A percentile compares a stretch with the other conserved stretches of the same genome.
Evolutionary conservation across 2,888 invertebrate species (phyloP).

Genomic region (Dyspetes luteomarginatus): DNA sequence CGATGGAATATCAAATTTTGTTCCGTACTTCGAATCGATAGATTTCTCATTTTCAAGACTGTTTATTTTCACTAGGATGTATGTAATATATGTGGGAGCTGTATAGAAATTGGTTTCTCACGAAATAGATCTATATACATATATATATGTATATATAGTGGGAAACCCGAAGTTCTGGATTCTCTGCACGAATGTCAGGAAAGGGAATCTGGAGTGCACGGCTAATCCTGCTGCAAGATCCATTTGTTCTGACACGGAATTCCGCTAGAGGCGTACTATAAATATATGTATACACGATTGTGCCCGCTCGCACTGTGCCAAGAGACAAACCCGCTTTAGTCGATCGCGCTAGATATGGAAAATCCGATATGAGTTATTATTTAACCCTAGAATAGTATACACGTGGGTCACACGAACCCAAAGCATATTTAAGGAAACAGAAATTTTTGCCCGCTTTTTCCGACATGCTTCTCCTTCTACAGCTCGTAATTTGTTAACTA

Average conservation of each 20-base stretch:
- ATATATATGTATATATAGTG: conserved; percentile 8
- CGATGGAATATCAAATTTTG: conserved; percentile 59
- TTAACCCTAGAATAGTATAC: neutral
- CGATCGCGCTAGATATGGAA: conserved; percentile 4
- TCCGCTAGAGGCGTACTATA: neutral
- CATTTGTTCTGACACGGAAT: conserved; percentile 50
- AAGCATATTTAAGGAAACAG: too few relatives aligned
- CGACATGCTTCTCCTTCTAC: too few relatives aligned
- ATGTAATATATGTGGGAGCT: neutral
- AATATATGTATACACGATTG: neutral
- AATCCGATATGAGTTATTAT: neutral
- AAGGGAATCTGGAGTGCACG: conserved; percentile 47
- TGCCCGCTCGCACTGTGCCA: neutral
- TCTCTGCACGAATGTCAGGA: conserved; percentile 14
- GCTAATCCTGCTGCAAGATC: conserved; percentile 53
- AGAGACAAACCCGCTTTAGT: conserved; percentile 25
- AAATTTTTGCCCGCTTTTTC: too few relatives aligned
- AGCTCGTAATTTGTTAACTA: too few relatives aligned
- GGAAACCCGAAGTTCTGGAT: neutral
- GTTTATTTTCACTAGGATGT: conserved; percentile 22
- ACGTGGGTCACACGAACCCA: too few relatives aligned
- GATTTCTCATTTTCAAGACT: conserved; percentile 52
- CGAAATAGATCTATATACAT: neutral
- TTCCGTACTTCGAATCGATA: conserved; percentile 26
- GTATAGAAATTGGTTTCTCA: conserved; percentile 7